These are phyloP conservation scores for Neocrepidodera transversa DNA, from an alignment of 2,888 invertebrate species.

Conservation along the genomic window DNA sequence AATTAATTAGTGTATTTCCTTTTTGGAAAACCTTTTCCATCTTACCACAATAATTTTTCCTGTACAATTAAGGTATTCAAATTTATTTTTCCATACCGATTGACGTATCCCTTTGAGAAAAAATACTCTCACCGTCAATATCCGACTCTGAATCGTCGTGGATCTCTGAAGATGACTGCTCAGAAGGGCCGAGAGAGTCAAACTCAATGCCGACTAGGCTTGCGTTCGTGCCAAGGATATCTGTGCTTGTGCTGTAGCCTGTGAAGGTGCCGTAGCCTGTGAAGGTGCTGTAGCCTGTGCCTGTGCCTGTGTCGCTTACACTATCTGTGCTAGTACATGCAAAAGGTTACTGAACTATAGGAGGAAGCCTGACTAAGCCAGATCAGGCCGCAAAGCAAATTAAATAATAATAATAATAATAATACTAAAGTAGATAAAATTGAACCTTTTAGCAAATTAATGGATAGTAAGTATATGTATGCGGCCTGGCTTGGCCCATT, in stretches of 20 bases:
- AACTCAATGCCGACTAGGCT: constrained; percentile 56
- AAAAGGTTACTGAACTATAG: constrained; percentile 48
- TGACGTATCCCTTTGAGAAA: constrained; percentile 44
- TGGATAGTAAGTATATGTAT: too few species aligned
- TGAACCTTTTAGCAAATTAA: too few species aligned
- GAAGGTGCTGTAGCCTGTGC: constrained; percentile 47
- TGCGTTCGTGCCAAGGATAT: constrained; percentile 56
- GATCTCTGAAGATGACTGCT: constrained; percentile 57
- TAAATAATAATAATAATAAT: too few species aligned
- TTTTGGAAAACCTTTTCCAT: too few species aligned
- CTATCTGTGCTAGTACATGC: constrained; percentile 51
- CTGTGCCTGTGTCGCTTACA: constrained; percentile 55
- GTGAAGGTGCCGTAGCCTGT: constrained; percentile 46
- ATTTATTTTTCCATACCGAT: too few species aligned
- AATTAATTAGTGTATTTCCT: too few species aligned
- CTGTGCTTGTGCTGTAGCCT: constrained; percentile 31
- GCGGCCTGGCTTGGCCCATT: constrained; percentile 32
- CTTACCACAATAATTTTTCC: too few species aligned
- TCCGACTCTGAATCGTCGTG: constrained; percentile 45
- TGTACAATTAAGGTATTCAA: too few species aligned
- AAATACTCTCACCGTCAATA: constrained; percentile 56
- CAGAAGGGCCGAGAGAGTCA: constrained; percentile 58
- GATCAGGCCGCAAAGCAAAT: too few species aligned
- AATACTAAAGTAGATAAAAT: too few species aligned
- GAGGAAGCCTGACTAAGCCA: constrained; percentile 16